Base-by-base conservation (phyloP, 2,888 invertebrate genomes). In the Tipula vernalis region DNA sequence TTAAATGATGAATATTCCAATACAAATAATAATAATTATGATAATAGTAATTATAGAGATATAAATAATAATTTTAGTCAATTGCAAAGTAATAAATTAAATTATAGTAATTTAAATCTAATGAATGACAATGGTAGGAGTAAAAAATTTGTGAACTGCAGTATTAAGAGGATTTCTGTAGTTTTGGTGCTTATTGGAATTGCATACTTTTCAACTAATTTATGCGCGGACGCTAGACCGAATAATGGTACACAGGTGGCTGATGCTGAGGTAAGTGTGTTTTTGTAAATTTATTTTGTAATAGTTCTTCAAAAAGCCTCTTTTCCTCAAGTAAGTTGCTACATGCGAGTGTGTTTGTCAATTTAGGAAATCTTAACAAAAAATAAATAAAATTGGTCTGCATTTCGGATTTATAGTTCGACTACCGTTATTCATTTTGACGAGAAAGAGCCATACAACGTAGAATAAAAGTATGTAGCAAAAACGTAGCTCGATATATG, bases 171-270 rank as follows among this genome's bases (percentile, higher is more conserved):
- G 18, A 85, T 85, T 28, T 42, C 85, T 85, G 85, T 44, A 18
- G 39, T 85, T 85, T 85, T 85, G 85, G 85, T 85, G 85, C 85
- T 85, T 85, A 42, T 85, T 42, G 85, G 85, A 42, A 44, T 85
- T 15, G 42, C 44, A 85, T 41, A 18, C 8, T 85, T 12, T 44
- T 85, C 85, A 28, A 42, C 41, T 85, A 39, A 85, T 85, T 15
- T 41, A 15, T n/a, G 36, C 42, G 85, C 18, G 44, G 85, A 84
- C 18, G 85, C 85, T 44, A 85, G 85, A 10, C 85, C 85, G 5
- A 85, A 28, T 28, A 28, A 85, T 85, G 18, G 41, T 39, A 84
- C 84, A 36, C 83, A 28, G 13, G 41, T 5, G 36, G 18, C 3
- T 39, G 39, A 3, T 28, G 85, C 2, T 18, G 85, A 42, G 15